A percentile compares a stretch with the other conserved stretches of the same genome.
phyloP scores from a whole-genome alignment of 2,888 invertebrate species.

The Oscheius myriophilus region DNA sequence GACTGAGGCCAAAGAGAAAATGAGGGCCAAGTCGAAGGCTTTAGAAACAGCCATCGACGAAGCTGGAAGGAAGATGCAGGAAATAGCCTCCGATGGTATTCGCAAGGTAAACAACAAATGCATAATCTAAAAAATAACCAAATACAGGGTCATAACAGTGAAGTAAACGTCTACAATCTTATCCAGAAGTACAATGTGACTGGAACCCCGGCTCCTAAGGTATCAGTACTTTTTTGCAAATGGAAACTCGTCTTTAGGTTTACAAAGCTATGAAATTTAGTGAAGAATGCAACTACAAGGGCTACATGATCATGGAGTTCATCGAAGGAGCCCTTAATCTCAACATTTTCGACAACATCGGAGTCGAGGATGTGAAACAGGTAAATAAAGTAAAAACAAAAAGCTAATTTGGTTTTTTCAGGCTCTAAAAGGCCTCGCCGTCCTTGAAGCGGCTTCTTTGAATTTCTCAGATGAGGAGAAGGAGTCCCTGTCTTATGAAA shows the following conservation, averaged over 20 bases:
- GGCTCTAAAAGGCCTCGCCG: conserved; percentile 13
- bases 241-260: conserved; percentile 3
- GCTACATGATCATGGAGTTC: conserved; percentile 41
- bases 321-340: conserved; percentile 30
- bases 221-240: neutral
- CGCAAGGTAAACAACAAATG: neutral
- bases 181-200: conserved; percentile 18
- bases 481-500: neutral
- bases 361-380: conserved; percentile 18
- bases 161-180: conserved; percentile 7
- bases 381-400: too few relatives aligned
- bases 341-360: conserved; percentile 24
- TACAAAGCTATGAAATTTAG: neutral
- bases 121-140: too few relatives aligned
- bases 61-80: neutral
- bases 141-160: conserved; percentile 18
- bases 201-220: conserved; percentile 15
- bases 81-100: neutral
- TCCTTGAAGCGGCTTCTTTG: conserved; percentile 10
- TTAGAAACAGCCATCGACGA: neutral
- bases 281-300: conserved; percentile 35
- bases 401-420: neutral
- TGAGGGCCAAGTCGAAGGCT: neutral
- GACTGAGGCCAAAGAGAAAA: conserved; percentile 5
- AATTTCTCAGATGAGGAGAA: conserved; percentile 21